phyloP scores from a whole-genome alignment of 2,797 vertebrate species.

The Buphagus erythrorhynchus region DNA sequence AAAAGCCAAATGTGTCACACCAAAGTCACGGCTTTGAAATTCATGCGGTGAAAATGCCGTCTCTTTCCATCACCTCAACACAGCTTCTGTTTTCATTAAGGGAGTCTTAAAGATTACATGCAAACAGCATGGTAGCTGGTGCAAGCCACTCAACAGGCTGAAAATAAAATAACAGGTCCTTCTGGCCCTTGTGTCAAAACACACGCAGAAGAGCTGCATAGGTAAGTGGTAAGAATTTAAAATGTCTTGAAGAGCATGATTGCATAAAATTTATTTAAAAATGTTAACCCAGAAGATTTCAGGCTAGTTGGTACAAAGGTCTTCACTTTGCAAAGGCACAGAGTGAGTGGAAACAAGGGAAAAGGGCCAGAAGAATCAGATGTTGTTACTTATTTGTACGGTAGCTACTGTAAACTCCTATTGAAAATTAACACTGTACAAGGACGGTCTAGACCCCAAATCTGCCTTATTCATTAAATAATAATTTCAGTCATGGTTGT shows the following conservation, averaged over 20 bases:
- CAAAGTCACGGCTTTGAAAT: not conserved
- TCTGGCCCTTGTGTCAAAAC: not conserved
- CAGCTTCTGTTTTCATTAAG: not conserved
- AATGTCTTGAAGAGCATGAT: not conserved
- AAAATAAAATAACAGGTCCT: not conserved
- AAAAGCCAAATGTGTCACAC: not conserved
- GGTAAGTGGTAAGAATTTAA: not conserved
- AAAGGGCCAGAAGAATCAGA: not conserved
- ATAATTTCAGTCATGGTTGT: not conserved
- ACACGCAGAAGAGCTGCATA: not conserved
- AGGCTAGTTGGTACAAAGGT: not conserved
- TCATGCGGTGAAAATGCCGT: rapidly evolving
- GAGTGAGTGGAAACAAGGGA: not conserved
- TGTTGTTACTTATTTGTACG: not conserved
- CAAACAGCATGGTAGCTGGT: not conserved
- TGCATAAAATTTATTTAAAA: not conserved
- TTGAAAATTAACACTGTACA: not conserved
- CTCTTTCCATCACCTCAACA: not conserved
- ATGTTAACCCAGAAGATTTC: not conserved
- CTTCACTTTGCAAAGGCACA: not conserved
- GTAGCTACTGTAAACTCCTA: not conserved
- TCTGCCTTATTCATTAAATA: not conserved
- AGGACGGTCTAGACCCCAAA: not conserved
- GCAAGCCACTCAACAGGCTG: not conserved
- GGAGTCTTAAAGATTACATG: not conserved